These are phyloP conservation scores for Gnathonemus echidnorhynchus DNA, from an alignment of 2,113 vertebrate genomes.

Conservation along the genomic window DNA sequence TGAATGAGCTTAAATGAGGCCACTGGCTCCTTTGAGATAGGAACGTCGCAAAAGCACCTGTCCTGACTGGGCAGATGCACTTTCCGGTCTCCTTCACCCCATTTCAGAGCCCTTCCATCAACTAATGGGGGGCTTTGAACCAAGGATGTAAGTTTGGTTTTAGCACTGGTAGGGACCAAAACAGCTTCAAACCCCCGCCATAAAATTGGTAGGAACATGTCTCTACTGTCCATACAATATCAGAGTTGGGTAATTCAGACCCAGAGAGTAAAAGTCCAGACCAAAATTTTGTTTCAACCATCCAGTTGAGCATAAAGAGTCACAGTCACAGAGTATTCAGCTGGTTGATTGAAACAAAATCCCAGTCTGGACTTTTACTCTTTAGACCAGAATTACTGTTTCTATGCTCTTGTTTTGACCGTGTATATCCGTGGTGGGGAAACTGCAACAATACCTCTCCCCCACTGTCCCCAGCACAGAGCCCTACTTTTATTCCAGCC, in stretches of 20 bases:
- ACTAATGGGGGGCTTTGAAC: background rate
- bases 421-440: background rate
- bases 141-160: background rate
- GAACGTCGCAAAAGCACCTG: background rate
- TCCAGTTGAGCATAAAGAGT: no score
- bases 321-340: no score
- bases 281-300: no score
- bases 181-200: background rate
- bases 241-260: no score
- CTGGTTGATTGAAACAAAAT: no score
- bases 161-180: background rate
- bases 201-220: background rate
- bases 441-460: background rate
- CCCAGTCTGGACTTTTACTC: no score
- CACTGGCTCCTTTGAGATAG: background rate
- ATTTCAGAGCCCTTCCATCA: background rate
- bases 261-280: no score
- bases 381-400: no score
- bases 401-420: background rate
- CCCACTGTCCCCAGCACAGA: background rate
- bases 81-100: background rate
- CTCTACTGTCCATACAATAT: background rate
- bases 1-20: background rate
- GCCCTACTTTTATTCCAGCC: background rate
- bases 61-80: background rate